phyloP scores from a whole-genome alignment of 2,888 invertebrate genomes.

The Gari tellinella region DNA sequence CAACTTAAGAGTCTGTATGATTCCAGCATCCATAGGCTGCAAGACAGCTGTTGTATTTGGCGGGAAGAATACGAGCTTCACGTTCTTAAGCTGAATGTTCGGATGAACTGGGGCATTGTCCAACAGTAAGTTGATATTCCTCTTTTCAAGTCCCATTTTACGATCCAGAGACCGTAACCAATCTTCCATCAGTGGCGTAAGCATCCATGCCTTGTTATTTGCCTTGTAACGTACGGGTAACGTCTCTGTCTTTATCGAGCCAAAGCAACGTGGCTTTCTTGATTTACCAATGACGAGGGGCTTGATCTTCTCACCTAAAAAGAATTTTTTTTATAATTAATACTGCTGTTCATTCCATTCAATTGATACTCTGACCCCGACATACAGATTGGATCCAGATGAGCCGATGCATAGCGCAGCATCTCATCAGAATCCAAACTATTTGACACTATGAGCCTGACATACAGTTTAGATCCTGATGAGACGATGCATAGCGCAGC shows the following conservation, averaged over 20 bases:
- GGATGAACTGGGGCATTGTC: slow-evolving; percentile 47
- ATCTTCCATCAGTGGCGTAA: slow-evolving; percentile 30
- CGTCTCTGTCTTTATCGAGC: slow-evolving; percentile 1
- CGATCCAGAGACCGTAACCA: slow-evolving; percentile 34
- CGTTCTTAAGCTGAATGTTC: slow-evolving; percentile 16
- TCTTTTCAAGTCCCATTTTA: slow-evolving; percentile 19
- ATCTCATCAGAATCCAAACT: no score
- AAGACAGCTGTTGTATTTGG: slow-evolving; percentile 35
- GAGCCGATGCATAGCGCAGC: no score
- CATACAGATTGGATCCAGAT: no score
- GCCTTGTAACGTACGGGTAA: slow-evolving; percentile 31
- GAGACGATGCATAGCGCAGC: no score
- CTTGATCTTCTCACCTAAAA: slow-evolving; percentile 29
- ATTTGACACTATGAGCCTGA: no score
- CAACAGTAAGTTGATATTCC: slow-evolving; percentile 39
- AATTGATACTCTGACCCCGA: no score
- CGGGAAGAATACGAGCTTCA: slow-evolving; percentile 42
- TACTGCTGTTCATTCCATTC: no score
- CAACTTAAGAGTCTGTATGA: slow-evolving; percentile 40
- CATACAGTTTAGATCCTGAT: no score
- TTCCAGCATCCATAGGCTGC: slow-evolving; percentile 44
- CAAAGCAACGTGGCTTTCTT: slow-evolving; percentile 44
- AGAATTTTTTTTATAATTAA: no score
- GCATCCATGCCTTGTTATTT: slow-evolving; percentile 59
- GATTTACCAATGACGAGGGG: slow-evolving; percentile 51